A percentile compares a stretch with the other conserved stretches of the same genome.
These are phyloP conservation scores for Apostichopus leukothele DNA, from an alignment of 53 echinoderm and acorn worm species.

Conservation along the genomic window DNA sequence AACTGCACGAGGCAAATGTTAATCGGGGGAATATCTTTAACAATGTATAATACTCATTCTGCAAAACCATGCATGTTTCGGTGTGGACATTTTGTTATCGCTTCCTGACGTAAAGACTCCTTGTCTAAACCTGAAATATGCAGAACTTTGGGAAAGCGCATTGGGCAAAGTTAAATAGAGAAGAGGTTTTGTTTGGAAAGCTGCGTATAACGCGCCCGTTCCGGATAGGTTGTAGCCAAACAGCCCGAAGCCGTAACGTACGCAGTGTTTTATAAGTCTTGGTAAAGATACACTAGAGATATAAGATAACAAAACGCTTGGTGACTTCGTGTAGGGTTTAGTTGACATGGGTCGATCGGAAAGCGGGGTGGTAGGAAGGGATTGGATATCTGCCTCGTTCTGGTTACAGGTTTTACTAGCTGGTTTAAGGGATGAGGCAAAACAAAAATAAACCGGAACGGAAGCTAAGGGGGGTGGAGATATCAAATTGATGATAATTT, in stretches of 20 bases:
- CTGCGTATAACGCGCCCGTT: constrained; percentile 27
- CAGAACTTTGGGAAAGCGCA: constrained; percentile 23
- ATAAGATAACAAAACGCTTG: constrained; percentile 14
- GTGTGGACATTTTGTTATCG: background rate
- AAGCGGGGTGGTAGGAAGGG: constrained; percentile 25
- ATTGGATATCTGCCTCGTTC: constrained; percentile 19
- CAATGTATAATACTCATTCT: too few species aligned
- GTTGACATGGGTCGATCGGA: constrained; percentile 28
- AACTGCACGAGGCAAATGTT: too few species aligned
- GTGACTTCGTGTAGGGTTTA: constrained; percentile 33
- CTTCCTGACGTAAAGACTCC: constrained; percentile 2
- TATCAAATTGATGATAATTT: background rate
- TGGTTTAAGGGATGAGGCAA: constrained; percentile 16
- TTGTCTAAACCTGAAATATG: constrained; percentile 8
- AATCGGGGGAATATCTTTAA: too few species aligned
- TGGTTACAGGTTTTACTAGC: constrained; percentile 3
- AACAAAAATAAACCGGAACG: background rate
- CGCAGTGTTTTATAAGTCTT: background rate
- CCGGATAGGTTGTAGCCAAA: constrained; percentile 31
- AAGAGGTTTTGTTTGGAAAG: constrained; percentile 36
- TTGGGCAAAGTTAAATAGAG: constrained; percentile 36
- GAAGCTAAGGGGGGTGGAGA: background rate
- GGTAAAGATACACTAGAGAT: background rate
- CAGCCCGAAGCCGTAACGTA: constrained; percentile 38
- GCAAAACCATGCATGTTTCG: too few species aligned